phyloP scores from a whole-genome alignment of 2,113 vertebrate species.

The Gobius niger region DNA sequence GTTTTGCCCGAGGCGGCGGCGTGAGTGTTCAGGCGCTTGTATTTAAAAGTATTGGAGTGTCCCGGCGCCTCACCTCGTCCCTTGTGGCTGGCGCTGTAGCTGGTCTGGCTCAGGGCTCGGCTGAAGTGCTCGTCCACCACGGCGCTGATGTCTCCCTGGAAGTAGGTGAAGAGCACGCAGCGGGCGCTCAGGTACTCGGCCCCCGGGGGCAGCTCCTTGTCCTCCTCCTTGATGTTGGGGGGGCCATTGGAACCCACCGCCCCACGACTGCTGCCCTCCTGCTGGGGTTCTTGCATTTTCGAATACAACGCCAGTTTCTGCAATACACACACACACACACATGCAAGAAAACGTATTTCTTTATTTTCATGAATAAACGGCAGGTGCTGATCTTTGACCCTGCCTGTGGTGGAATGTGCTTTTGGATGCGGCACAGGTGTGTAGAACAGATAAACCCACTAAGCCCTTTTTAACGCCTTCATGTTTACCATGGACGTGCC shows the following conservation, averaged over 20 bases:
- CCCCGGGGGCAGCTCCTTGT: slow-evolving; percentile 92
- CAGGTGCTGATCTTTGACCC: background rate
- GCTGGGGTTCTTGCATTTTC: slow-evolving; percentile 94
- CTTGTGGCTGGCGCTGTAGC: slow-evolving; percentile 72
- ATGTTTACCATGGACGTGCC: slow-evolving; percentile 8
- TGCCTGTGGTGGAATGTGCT: background rate
- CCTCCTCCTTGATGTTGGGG: slow-evolving; percentile 91
- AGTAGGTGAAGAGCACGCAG: slow-evolving; percentile 97
- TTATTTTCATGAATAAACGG: background rate
- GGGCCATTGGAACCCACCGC: slow-evolving; percentile 65
- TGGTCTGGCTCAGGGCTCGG: slow-evolving; percentile 91
- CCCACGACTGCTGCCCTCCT: slow-evolving; percentile 78
- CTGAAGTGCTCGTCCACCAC: slow-evolving; percentile 99
- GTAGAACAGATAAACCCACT: slow-evolving; percentile 9
- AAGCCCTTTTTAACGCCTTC: slow-evolving; percentile 3
- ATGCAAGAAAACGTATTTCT: background rate
- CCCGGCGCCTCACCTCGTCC: slow-evolving; percentile 42
- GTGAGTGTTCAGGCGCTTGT: background rate
- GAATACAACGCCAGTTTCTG: slow-evolving; percentile 95
- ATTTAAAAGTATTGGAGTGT: background rate
- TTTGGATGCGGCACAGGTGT: slow-evolving; percentile 5
- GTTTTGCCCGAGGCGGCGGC: no score
- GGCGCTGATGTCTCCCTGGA: slow-evolving; percentile 95
- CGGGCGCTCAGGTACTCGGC: slow-evolving; percentile 95
- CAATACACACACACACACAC: background rate